Evolutionary conservation across 2,113 vertebrate species (phyloP).

Genomic region (Prochilodus magdalenae): DNA sequence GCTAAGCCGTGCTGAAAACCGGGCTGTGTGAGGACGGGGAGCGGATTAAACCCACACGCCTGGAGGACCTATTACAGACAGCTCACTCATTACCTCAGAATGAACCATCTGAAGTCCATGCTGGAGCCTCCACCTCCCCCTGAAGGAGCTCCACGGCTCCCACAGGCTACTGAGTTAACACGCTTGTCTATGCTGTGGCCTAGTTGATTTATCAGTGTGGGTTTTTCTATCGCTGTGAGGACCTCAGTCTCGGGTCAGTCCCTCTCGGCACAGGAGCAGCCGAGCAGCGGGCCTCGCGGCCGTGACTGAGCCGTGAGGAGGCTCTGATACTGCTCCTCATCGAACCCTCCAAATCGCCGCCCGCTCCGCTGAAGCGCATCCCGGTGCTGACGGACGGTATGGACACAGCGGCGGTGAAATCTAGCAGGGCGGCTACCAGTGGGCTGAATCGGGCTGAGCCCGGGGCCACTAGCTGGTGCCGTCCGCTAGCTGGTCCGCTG

Average conservation of each 20-base stretch:
- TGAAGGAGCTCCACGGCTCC: background rate
- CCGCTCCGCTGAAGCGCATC: background rate
- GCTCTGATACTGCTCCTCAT: conserved; percentile 2
- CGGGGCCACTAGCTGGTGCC: too few species aligned
- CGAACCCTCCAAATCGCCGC: background rate
- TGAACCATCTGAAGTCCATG: too few species aligned
- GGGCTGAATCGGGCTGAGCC: background rate
- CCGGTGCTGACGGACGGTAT: background rate
- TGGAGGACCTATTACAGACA: conserved; percentile 17
- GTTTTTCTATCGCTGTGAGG: background rate
- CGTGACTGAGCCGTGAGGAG: background rate
- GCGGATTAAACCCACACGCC: conserved; percentile 43
- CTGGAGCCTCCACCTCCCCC: background rate
- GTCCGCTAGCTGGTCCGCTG: conserved; percentile 37
- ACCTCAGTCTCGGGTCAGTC: too few species aligned
- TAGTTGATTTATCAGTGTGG: background rate
- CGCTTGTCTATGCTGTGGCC: background rate
- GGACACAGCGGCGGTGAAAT: background rate
- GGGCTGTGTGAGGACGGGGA: conserved; percentile 16
- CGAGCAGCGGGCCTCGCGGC: background rate
- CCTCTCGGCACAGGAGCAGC: too few species aligned
- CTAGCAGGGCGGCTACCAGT: background rate
- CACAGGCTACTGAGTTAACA: background rate
- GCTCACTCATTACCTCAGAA: conserved; percentile 25
- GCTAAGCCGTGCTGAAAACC: conserved; percentile 42